Evolutionary conservation across 2,797 vertebrate species (phyloP).

Genomic region (Hippoglossus hippoglossus): DNA sequence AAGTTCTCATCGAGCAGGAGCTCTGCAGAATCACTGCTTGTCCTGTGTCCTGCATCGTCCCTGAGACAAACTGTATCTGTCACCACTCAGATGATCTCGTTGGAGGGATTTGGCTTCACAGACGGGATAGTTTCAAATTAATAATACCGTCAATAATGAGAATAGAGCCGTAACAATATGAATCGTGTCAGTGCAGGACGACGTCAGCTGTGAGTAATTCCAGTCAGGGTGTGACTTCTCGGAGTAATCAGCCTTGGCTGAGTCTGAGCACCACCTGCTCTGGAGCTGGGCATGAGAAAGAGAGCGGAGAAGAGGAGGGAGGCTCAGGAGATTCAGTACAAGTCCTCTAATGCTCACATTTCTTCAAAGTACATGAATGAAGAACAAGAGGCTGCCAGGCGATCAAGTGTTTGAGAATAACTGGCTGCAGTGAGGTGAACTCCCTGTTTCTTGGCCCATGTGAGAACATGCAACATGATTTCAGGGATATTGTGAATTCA

Average conservation of each 20-base stretch:
- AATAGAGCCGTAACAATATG: constrained; percentile 3
- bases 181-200: background rate
- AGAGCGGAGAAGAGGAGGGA: background rate
- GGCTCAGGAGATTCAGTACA: constrained; percentile 1
- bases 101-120: background rate
- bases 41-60: background rate
- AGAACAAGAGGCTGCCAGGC: constrained; percentile 25
- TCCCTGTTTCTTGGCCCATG: constrained; percentile 35
- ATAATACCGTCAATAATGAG: background rate
- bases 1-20: constrained; percentile 42
- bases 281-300: constrained; percentile 2
- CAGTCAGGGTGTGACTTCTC: constrained; percentile 51
- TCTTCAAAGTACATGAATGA: constrained; percentile 35
- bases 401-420: constrained; percentile 2
- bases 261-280: constrained; percentile 57
- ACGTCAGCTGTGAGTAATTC: constrained; percentile 40
- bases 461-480: background rate
- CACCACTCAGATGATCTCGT: background rate
- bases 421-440: constrained; percentile 15
- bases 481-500: too few relatives aligned
- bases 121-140: background rate
- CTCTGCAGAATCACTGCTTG: background rate
- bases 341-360: constrained; percentile 18
- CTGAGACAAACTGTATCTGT: background rate
- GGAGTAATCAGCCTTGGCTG: constrained; percentile 44